Percentiles rank a stretch among this genome's conserved stretches.
phyloP scores from a whole-genome alignment of 2,888 invertebrate genomes.

The Cenopis cana region DNA sequence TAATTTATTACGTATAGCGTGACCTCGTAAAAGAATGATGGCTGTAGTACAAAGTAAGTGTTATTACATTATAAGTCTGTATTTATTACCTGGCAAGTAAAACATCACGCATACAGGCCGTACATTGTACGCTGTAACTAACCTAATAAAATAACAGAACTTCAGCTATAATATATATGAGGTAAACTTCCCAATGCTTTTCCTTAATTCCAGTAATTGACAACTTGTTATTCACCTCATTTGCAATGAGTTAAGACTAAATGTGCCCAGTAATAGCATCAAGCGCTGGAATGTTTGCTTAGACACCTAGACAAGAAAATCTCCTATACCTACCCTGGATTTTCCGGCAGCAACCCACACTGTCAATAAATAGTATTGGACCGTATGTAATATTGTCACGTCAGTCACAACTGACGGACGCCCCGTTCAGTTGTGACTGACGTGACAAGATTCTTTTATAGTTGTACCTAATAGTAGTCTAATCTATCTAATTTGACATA shows the following conservation, averaged over 20 bases:
- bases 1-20: conserved; percentile 9
- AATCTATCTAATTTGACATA: too few species aligned
- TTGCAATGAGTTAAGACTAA: neutral
- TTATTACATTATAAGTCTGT: conserved; percentile 11
- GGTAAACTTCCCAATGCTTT: neutral
- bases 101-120: conserved; percentile 17
- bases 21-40: conserved; percentile 2
- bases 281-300: neutral
- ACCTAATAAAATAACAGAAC: neutral
- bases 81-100: conserved; percentile 16
- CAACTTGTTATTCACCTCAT: neutral
- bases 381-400: too few species aligned
- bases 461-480: too few species aligned
- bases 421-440: neutral
- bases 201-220: too few species aligned
- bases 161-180: neutral
- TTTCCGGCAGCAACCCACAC: neutral
- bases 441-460: too few species aligned
- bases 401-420: too few species aligned
- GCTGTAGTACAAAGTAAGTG: conserved; percentile 21
- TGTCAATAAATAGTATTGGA: neutral
- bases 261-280: neutral
- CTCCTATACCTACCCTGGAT: neutral
- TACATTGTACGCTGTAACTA: neutral
- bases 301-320: neutral